A percentile compares a stretch with the other conserved stretches of the same genome.
Conservation (phyloP, 2,797 vertebrate genomes). For the Sparidentex hasta region DNA sequence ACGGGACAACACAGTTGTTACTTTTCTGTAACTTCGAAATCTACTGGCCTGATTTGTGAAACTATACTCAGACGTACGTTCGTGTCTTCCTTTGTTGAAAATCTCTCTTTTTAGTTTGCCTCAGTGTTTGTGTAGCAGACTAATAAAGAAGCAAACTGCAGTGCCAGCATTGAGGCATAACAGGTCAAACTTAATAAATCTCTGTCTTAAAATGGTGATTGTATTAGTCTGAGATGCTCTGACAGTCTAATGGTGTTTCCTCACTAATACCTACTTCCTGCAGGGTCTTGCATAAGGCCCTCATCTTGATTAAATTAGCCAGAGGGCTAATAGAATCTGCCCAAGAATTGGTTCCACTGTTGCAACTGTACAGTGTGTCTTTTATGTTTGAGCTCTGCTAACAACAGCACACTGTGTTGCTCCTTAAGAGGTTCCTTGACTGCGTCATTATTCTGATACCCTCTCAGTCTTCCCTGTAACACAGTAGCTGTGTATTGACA, state of each 20-base stretch:
- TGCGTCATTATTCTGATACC: constrained; percentile 43
- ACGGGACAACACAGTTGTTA: neutral
- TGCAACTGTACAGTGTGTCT: constrained; percentile 61
- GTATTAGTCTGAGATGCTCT: constrained; percentile 69
- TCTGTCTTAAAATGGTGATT: constrained; percentile 61
- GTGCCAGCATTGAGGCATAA: constrained; percentile 27
- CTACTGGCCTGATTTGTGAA: neutral
- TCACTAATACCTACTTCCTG: constrained; percentile 78
- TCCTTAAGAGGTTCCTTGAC: constrained; percentile 57
- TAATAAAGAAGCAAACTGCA: constrained; percentile 51
- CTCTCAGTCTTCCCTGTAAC: constrained; percentile 33
- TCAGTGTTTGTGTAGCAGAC: constrained; percentile 13
- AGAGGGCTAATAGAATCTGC: constrained; percentile 76
- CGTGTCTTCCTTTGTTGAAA: constrained; percentile 1
- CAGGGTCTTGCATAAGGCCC: constrained; percentile 68
- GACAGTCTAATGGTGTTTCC: constrained; percentile 74
- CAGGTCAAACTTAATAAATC: constrained; percentile 59
- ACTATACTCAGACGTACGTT: neutral
- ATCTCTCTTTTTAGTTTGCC: neutral
- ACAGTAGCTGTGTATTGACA: constrained; percentile 33
- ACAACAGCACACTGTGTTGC: constrained; percentile 70
- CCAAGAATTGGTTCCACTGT: constrained; percentile 70
- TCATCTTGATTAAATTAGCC: constrained; percentile 79
- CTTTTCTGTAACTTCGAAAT: neutral
- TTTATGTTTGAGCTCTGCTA: constrained; percentile 54